Conservation (phyloP, 2,888 invertebrate genomes). For the Rhodophaea formosa region DNA sequence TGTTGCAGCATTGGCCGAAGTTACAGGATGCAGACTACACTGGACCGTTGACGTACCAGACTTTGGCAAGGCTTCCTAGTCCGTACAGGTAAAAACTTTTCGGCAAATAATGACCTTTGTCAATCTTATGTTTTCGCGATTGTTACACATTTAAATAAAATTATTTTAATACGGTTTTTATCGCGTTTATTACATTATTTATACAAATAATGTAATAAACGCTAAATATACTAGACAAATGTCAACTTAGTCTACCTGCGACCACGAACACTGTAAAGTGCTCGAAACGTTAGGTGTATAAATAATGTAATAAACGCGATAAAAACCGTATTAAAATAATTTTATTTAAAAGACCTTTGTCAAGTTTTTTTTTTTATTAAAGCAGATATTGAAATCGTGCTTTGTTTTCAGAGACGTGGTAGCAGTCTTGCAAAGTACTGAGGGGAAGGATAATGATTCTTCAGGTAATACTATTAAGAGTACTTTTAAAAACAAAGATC, state of each 20-base stretch:
- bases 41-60: conserved; percentile 92
- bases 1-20: conserved; percentile 84
- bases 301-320: too few species aligned
- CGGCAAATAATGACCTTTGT: background rate
- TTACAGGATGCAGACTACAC: conserved; percentile 89
- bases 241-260: too few species aligned
- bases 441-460: conserved; percentile 80
- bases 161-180: too few species aligned
- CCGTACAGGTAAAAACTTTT: conserved; percentile 83
- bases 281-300: too few species aligned
- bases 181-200: too few species aligned
- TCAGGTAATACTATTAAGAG: conserved; percentile 52
- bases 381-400: background rate
- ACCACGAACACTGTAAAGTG: too few species aligned
- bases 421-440: conserved; percentile 85
- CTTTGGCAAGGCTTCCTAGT: conserved; percentile 90
- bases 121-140: too few species aligned
- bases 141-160: too few species aligned
- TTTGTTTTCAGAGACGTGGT: conserved; percentile 82
- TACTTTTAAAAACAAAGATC: background rate
- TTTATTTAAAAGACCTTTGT: too few species aligned
- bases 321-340: too few species aligned
- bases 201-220: too few species aligned
- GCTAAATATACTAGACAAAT: too few species aligned
- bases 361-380: background rate